These are phyloP conservation scores for Dicyrtomina minuta DNA, from an alignment of 2,888 invertebrate genomes.

Conservation along the genomic window DNA sequence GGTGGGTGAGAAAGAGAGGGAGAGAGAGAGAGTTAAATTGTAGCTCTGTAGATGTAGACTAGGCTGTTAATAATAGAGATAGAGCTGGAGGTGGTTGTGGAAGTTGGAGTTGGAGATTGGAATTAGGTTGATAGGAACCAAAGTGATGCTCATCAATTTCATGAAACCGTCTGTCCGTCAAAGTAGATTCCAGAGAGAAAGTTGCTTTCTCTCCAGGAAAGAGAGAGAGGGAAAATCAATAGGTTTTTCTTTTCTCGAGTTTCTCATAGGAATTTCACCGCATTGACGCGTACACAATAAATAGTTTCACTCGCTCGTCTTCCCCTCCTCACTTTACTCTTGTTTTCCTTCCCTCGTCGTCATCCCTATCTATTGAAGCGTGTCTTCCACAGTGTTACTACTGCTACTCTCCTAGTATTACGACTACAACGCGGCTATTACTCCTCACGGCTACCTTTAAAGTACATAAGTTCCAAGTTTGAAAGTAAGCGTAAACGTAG, in stretches of 20 bases:
- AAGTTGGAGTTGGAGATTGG: constrained; percentile 10
- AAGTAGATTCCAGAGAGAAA: not conserved
- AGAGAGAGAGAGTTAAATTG: too few relatives aligned
- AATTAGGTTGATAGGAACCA: constrained; percentile 21
- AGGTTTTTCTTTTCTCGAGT: not conserved
- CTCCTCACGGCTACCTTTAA: too few relatives aligned
- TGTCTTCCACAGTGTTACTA: too few relatives aligned
- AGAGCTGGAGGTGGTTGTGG: constrained; percentile 4
- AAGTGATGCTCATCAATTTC: constrained; percentile 30
- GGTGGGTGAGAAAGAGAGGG: not conserved
- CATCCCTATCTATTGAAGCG: too few relatives aligned
- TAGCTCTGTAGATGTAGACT: not conserved
- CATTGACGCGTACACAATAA: constrained; percentile 29
- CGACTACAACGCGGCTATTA: too few relatives aligned
- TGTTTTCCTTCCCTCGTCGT: not conserved
- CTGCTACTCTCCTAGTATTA: not conserved
- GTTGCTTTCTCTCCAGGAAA: not conserved
- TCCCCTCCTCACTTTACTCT: constrained; percentile 8
- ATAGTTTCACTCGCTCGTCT: constrained; percentile 26
- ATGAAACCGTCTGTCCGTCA: constrained; percentile 19
- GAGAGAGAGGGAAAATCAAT: constrained; percentile 15
- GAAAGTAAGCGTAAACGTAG: too few relatives aligned
- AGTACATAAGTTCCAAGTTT: too few relatives aligned
- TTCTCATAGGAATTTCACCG: constrained; percentile 28
- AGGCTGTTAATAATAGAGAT: not conserved